Conservation (phyloP, 53 echinoderm and acorn worm genomes). For the Zoroaster sp. region DNA sequence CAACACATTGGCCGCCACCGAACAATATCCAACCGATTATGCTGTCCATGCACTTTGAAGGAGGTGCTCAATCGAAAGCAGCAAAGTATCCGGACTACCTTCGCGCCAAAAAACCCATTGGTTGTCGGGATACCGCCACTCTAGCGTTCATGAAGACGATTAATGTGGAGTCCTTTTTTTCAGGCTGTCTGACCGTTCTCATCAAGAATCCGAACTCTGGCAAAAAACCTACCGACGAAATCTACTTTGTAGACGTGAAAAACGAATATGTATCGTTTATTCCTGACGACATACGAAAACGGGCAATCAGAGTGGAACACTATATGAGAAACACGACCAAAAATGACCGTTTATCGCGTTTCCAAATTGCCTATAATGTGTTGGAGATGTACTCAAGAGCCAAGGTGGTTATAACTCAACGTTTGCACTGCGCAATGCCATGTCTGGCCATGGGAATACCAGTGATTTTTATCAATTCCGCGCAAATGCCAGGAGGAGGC, state of each 20-base stretch:
- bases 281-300: neutral
- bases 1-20: neutral
- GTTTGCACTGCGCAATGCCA: neutral
- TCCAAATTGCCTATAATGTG: neutral
- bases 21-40: neutral
- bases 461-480: neutral
- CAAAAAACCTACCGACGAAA: neutral
- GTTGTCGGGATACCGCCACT: neutral
- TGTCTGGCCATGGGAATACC: slow-evolving; percentile 24
- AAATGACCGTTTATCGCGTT: neutral
- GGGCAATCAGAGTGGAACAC: neutral
- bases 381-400: neutral
- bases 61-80: neutral
- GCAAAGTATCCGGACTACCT: neutral
- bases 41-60: neutral
- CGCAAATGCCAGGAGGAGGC: neutral
- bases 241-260: neutral
- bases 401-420: neutral
- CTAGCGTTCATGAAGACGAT: neutral
- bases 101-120: neutral
- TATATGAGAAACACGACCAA: neutral
- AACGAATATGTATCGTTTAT: neutral
- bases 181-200: neutral
- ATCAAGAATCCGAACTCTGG: neutral
- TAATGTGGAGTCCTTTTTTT: neutral